phyloP scores from a whole-genome alignment of 2,113 vertebrate species.

The Rhinogobius similis region DNA sequence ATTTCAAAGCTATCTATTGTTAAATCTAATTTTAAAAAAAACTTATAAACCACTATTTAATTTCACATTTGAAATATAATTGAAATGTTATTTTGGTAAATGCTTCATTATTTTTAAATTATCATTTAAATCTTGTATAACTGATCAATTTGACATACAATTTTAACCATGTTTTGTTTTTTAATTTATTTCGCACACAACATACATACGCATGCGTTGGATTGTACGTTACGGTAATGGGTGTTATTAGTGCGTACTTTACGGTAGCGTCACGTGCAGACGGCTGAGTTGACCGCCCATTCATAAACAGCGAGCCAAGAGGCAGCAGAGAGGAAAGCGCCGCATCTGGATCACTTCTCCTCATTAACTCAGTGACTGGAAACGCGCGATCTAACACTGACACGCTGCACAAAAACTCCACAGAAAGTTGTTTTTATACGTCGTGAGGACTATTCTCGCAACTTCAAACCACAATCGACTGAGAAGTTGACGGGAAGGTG shows the following conservation, averaged over 20 bases:
- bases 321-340: background rate
- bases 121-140: no score
- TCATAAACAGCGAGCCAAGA: background rate
- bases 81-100: no score
- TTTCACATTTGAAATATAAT: no score
- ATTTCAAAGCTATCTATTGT: no score
- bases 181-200: background rate
- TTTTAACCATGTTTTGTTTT: background rate
- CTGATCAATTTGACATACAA: no score
- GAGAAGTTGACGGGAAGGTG: slow-evolving; percentile 23
- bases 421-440: background rate
- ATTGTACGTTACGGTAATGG: slow-evolving; percentile 1
- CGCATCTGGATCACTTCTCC: background rate
- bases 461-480: background rate
- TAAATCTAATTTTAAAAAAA: no score
- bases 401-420: background rate
- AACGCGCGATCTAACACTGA: background rate
- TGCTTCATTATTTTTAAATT: no score
- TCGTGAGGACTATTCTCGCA: background rate
- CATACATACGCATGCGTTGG: background rate
- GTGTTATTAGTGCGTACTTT: background rate
- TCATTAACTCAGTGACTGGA: background rate
- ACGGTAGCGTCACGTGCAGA: slow-evolving; percentile 38
- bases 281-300: slow-evolving; percentile 40
- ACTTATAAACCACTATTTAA: no score